These are phyloP conservation scores for Argyresthia goedartella DNA, from an alignment of 2,888 invertebrate species.

Conservation along the genomic window DNA sequence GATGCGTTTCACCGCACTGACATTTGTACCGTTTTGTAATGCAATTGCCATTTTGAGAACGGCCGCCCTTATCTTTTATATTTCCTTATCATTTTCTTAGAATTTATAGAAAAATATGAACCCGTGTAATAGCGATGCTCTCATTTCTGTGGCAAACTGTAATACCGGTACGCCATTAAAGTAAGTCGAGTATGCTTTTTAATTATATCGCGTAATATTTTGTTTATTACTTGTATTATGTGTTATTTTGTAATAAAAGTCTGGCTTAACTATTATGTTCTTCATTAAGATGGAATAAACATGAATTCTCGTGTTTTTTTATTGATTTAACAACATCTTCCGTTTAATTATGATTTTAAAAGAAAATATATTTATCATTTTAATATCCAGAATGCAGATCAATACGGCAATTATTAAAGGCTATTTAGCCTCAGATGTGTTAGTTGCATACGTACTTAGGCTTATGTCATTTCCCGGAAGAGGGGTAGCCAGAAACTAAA, in stretches of 20 bases:
- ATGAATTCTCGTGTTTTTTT: not conserved
- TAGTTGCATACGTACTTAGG: too few species aligned
- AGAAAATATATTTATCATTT: too few species aligned
- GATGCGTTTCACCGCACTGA: constrained; percentile 35
- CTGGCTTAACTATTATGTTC: constrained; percentile 48
- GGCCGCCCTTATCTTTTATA: constrained; percentile 32
- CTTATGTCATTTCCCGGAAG: too few species aligned
- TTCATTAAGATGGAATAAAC: constrained; percentile 20
- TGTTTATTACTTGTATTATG: constrained; percentile 45
- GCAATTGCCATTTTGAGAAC: constrained; percentile 26
- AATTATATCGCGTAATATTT: constrained; percentile 43
- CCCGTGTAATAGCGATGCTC: constrained; percentile 28
- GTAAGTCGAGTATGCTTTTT: constrained; percentile 28
- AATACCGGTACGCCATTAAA: constrained; percentile 24
- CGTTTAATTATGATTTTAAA: too few species aligned
- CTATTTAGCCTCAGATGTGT: too few species aligned
- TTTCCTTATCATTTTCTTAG: constrained; percentile 38
- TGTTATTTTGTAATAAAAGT: constrained; percentile 39
- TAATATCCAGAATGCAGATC: too few species aligned
- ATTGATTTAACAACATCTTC: too few species aligned
- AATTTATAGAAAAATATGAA: constrained; percentile 26
- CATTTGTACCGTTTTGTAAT: constrained; percentile 21
- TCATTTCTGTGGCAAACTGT: constrained; percentile 31
- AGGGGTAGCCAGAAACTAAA: too few species aligned
- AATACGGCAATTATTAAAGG: too few species aligned